Conservation (phyloP, 2,888 invertebrate species). For the Spisula solida region DNA sequence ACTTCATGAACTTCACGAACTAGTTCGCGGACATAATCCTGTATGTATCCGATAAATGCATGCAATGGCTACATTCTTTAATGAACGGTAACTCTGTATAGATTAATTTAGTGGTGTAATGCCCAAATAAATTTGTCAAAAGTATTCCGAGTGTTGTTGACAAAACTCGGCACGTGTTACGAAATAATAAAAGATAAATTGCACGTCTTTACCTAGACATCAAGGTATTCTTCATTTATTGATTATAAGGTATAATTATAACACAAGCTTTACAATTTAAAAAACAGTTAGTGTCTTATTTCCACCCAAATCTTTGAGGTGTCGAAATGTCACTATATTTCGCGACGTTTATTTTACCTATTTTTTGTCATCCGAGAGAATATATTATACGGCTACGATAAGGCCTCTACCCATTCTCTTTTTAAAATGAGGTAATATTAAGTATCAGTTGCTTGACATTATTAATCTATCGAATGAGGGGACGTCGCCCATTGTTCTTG, state of each 20-base stretch:
- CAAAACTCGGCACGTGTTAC: not conserved
- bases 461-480: too few relatives aligned
- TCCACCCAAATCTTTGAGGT: not conserved
- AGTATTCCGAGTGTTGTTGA: slow-evolving; percentile 2
- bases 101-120: not conserved
- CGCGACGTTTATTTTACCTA: not conserved
- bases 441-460: too few relatives aligned
- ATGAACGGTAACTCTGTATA: too few relatives aligned
- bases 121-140: not conserved
- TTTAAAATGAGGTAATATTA: too few relatives aligned
- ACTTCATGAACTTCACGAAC: too few relatives aligned
- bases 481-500: too few relatives aligned
- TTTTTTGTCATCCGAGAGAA: not conserved
- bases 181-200: not conserved
- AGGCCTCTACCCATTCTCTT: too few relatives aligned
- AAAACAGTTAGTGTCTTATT: not conserved
- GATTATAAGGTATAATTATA: not conserved
- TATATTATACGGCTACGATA: too few relatives aligned
- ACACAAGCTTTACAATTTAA: not conserved
- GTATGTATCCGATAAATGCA: too few relatives aligned
- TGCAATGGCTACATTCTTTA: too few relatives aligned
- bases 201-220: not conserved
- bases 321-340: not conserved
- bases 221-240: not conserved
- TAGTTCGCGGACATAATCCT: too few relatives aligned